Base-by-base conservation (phyloP, 2,888 invertebrate species). In the Hydroisotoma schaefferi region DNA sequence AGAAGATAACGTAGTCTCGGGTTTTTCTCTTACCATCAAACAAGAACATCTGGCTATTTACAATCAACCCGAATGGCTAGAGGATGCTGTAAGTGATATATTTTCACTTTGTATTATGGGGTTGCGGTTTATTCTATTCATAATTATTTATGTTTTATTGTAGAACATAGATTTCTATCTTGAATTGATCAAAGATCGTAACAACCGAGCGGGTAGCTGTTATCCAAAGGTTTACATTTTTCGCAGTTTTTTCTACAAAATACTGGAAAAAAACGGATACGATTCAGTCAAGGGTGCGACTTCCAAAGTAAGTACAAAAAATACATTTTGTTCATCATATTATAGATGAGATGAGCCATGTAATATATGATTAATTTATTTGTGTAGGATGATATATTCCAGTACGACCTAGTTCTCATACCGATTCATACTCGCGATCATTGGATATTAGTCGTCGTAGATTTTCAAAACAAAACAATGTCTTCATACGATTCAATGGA, bases 201-300 rank as follows among this genome's bases (percentile, higher is more conserved):
- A 87, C 6, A 81, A 83, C 57, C 77, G 79, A 43, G 78, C 79
- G 0, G 83, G 84, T 20, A 37, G 37, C 20, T 8, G 3, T 47
- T 81, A 84, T 73, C 88, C 90, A 0, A 83, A 82, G 67, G 87
- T 90, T 0, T 88, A 94, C 74, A 87, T 90, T 0, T 90, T 94
- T 79, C 97, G 93, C 75, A 97, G 97, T 0, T 98, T 97, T 79
- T 98, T 98, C 77, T 91, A 93, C 75, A 87, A 89, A 1, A 90
- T 90, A 74, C 79, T 97, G 33, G 43, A 51, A 10, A 56, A 55
- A 18, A 82, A 83, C 55, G 97, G 97, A 0, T 87, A 93, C 71
- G 76, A 82, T 1, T 86, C 87, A 0, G 82, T 98, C 0, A 83
- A 85, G 63, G 81, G 97, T 57, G 98, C 97, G 95, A 97, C 97